Evolutionary conservation across 2,888 invertebrate genomes (phyloP), one percentile per base, ranked within the genome.

Genomic region (Abrostola tripartita): DNA sequence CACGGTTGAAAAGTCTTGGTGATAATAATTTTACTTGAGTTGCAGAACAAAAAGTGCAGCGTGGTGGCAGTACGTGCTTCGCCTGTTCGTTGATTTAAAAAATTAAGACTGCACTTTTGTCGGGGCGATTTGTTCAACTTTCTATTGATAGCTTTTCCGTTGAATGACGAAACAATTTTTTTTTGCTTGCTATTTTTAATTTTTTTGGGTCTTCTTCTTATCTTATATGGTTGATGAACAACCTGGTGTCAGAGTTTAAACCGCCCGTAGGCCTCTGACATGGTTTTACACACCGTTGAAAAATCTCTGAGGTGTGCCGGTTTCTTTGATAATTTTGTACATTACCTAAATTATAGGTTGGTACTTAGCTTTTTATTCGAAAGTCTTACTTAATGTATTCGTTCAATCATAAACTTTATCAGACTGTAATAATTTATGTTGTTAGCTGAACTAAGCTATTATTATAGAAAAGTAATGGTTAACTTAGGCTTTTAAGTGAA

Each of bases 41-140:
- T 65, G 53, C 54, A 56, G 56, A 63, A 37, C 57, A 75, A 73
- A 78, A 71, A 78, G 52, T 74, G 65, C 68, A 65, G 54, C 61
- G 68, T 38, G 42, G 59, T 56, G 40, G 69, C 63, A 65, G 53
- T 70, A 79, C 69, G 79, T 72, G 76, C 74, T 74, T 59, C 57
- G 54, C 55, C 61, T 37, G 42, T 14, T 49, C 56, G 79, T 76
- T 79, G 68, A 72, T 78, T 79, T 74, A 69, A 76, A 76, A 78
- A 76, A 76, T 78, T 73, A 78, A 73, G 65, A 65, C 73, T 63
- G 60, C 59, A 73, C 73, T 71, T 71, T 76, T 66, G 73, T 68
- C 59, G 59, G 37, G 42, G 52, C 67, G 76, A 75, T 70, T 75
- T 63, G 67, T 62, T 75, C 75, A 72, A 58, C 61, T 68, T 37